phyloP scores from a whole-genome alignment of 2,113 vertebrate genomes.

The Sebastes schlegelii region DNA sequence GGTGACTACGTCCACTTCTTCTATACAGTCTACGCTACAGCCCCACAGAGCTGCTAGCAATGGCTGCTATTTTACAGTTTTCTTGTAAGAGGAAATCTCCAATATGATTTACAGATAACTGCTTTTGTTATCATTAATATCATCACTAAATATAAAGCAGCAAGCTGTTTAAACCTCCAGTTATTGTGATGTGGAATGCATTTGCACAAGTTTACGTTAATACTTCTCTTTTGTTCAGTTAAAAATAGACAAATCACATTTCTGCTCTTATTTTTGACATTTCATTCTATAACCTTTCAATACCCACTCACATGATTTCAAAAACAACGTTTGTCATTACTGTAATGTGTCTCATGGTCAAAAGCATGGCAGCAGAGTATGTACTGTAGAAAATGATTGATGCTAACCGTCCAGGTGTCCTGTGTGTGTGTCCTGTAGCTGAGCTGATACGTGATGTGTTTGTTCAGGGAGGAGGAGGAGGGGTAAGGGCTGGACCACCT shows the following conservation, averaged over 20 bases:
- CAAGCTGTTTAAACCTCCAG: background rate
- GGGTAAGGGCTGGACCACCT: conserved; percentile 80
- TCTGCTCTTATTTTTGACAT: background rate
- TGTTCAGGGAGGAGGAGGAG: conserved; percentile 59
- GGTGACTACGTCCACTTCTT: too few species aligned
- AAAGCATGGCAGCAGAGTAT: background rate
- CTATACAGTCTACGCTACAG: too few species aligned
- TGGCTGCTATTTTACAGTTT: background rate
- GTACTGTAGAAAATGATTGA: background rate
- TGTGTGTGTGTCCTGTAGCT: conserved; percentile 66
- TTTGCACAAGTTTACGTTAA: too few species aligned
- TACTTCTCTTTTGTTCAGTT: too few species aligned
- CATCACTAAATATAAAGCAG: background rate
- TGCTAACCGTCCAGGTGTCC: conserved; percentile 80
- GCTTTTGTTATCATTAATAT: background rate
- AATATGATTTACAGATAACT: background rate
- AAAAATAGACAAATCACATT: background rate
- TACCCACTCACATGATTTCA: background rate
- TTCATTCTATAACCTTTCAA: background rate
- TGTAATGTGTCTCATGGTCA: background rate
- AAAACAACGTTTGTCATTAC: background rate
- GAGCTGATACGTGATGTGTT: conserved; percentile 76
- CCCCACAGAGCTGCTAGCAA: too few species aligned
- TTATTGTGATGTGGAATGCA: background rate
- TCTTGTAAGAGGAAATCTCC: conserved; percentile 12